A percentile compares a stretch with the other conserved stretches of the same genome.
Evolutionary conservation across 2,797 vertebrate genomes (phyloP).

Genomic region (Tangara arthus): DNA sequence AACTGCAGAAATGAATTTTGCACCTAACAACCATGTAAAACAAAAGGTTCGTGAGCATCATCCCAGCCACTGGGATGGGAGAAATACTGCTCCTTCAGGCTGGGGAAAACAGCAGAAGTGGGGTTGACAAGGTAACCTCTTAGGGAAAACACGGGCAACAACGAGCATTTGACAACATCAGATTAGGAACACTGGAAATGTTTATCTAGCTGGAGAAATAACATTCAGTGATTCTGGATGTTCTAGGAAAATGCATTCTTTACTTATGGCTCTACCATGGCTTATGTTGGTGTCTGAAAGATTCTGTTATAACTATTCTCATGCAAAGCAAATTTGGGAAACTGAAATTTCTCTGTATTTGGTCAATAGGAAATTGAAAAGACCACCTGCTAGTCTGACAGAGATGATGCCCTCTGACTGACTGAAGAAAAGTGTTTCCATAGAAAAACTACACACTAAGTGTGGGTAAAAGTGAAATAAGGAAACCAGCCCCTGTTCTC

Average conservation of each 20-base stretch:
- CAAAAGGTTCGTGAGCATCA: background rate
- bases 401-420: background rate
- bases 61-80: background rate
- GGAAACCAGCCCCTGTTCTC: background rate
- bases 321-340: background rate
- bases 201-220: background rate
- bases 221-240: background rate
- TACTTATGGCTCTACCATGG: background rate
- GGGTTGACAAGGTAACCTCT: background rate
- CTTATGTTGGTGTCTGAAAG: background rate
- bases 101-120: background rate
- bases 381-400: background rate
- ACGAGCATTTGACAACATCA: background rate
- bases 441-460: background rate
- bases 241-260: background rate
- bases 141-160: background rate
- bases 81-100: background rate
- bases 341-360: background rate
- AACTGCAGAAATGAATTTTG: background rate
- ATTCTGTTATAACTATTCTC: background rate
- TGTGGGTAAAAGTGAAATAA: background rate
- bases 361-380: background rate
- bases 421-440: background rate
- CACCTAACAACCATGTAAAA: background rate
- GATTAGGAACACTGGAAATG: background rate